Evolutionary conservation across 1,140 invertebrate species (phyloP).

Genomic region (Grapholita molesta): DNA sequence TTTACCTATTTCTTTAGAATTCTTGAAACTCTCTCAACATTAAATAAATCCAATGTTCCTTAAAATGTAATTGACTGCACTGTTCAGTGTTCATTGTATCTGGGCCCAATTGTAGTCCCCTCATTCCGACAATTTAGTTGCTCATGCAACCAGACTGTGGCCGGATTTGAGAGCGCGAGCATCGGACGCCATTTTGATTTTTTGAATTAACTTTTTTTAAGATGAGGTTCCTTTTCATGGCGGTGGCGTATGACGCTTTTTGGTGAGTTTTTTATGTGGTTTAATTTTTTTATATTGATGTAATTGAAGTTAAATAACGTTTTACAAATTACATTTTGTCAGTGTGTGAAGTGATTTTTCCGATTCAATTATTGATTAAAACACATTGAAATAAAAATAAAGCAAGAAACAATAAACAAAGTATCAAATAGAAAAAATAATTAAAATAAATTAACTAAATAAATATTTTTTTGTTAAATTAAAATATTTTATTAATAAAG

Average conservation of each 20-base stretch:
- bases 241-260: constrained; percentile 37
- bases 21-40: background rate
- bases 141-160: constrained; percentile 44
- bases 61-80: constrained; percentile 8
- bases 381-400: too few relatives aligned
- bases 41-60: background rate
- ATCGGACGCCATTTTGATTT: constrained; percentile 28
- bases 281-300: too few relatives aligned
- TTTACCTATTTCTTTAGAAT: background rate
- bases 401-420: too few relatives aligned
- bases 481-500: too few relatives aligned
- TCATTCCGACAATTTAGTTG: constrained; percentile 39
- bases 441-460: too few relatives aligned
- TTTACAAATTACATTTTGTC: too few relatives aligned
- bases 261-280: constrained; percentile 37
- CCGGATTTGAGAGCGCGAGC: constrained; percentile 39
- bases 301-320: too few relatives aligned
- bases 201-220: constrained; percentile 13
- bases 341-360: too few relatives aligned
- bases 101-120: constrained; percentile 55
- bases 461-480: too few relatives aligned
- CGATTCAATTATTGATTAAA: too few relatives aligned
- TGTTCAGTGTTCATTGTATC: constrained; percentile 39
- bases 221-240: constrained; percentile 29
- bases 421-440: too few relatives aligned